Percentiles rank a stretch among this genome's conserved stretches.
Evolutionary conservation across 2,113 vertebrate genomes (phyloP).

Genomic region (Brachirus orientalis): DNA sequence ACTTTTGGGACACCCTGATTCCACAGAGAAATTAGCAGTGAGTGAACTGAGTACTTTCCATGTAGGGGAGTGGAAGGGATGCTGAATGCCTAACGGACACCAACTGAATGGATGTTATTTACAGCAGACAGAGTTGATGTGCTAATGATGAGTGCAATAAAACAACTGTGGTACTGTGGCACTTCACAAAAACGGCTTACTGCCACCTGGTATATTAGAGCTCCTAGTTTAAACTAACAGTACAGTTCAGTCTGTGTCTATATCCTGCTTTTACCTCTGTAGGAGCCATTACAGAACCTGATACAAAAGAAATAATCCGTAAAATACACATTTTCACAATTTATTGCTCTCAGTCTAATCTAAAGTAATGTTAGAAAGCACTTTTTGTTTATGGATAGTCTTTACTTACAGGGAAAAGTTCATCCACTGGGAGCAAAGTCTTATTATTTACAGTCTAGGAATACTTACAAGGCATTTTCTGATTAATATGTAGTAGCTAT

Average conservation of each 20-base stretch:
- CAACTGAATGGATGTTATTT: slow-evolving; percentile 69
- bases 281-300: neutral
- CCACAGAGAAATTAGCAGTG: slow-evolving; percentile 63
- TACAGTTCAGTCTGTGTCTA: neutral
- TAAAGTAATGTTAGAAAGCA: neutral
- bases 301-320: neutral
- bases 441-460: neutral
- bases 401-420: neutral
- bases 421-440: neutral
- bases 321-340: neutral
- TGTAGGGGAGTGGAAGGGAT: neutral
- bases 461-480: neutral
- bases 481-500: neutral
- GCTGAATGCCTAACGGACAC: slow-evolving; percentile 49
- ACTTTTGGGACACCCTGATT: slow-evolving; percentile 62
- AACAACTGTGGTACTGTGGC: slow-evolving; percentile 31
- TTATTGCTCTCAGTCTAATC: neutral
- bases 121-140: slow-evolving; percentile 50
- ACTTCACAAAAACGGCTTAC: slow-evolving; percentile 37
- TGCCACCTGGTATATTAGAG: slow-evolving; percentile 40
- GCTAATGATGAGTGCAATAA: slow-evolving; percentile 65
- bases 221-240: slow-evolving; percentile 14
- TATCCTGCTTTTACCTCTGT: neutral
- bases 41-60: slow-evolving; percentile 49
- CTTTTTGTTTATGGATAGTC: neutral